These are phyloP conservation scores for Cyanoliseus patagonus DNA, from an alignment of 2,113 vertebrate genomes.

Conservation along the genomic window DNA sequence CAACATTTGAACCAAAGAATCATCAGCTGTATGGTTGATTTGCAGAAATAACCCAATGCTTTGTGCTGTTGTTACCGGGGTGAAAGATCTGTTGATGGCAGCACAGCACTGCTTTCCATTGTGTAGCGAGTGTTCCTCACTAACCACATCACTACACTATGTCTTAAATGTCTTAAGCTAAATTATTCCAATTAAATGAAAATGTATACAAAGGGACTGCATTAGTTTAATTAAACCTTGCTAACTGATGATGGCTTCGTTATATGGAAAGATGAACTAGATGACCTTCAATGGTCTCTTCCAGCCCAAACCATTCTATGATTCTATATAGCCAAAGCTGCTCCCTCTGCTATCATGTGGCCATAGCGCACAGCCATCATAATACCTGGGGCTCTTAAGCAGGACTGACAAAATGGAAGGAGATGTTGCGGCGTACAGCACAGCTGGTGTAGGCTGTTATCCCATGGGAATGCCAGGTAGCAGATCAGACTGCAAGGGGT, in stretches of 20 bases:
- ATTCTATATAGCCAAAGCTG: background rate
- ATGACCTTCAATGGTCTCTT: background rate
- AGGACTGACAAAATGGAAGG: background rate
- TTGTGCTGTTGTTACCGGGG: background rate
- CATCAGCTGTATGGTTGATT: background rate
- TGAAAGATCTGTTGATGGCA: background rate
- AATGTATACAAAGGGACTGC: background rate
- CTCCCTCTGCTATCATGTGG: background rate
- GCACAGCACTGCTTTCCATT: background rate
- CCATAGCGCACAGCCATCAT: rapidly evolving
- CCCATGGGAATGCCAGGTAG: background rate
- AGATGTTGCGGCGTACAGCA: background rate
- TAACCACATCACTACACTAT: background rate
- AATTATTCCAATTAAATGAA: background rate
- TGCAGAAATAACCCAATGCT: background rate
- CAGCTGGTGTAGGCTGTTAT: background rate
- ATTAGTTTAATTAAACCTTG: background rate
- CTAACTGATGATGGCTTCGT: background rate
- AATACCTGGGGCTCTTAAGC: background rate
- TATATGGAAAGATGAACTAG: background rate
- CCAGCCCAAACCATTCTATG: background rate
- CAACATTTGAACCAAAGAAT: background rate
- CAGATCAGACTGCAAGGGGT: background rate
- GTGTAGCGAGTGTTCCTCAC: background rate
- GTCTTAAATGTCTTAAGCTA: background rate